Evolutionary conservation across 92 coral and sea anemone genomes (phyloP).

Genomic region (Heteractis magnifica): DNA sequence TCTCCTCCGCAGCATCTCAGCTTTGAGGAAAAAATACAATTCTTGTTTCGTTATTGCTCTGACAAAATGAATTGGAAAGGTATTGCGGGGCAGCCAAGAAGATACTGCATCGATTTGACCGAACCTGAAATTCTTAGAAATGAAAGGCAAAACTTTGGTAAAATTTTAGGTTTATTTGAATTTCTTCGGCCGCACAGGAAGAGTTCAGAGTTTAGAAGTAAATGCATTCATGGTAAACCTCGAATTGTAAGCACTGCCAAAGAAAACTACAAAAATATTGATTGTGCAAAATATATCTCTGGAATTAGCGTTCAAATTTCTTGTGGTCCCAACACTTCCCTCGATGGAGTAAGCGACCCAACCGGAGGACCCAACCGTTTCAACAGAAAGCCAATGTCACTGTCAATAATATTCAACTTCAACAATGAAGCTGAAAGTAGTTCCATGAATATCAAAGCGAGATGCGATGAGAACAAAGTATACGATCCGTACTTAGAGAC

Average conservation of each 20-base stretch:
- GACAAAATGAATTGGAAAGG: not conserved
- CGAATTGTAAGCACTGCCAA: not conserved
- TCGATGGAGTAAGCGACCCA: not conserved
- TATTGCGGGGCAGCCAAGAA: not conserved
- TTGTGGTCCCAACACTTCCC: slow-evolving; percentile 17
- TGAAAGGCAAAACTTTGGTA: not conserved
- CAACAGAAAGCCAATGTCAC: not conserved
- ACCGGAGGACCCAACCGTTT: not conserved
- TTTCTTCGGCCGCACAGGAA: not conserved
- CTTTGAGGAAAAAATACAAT: not conserved
- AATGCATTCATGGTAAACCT: not conserved
- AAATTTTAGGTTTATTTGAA: slow-evolving; percentile 1
- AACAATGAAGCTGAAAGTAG: not conserved
- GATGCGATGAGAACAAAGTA: not conserved
- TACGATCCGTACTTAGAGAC: slow-evolving; percentile 27
- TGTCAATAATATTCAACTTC: not conserved
- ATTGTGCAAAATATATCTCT: slow-evolving; percentile 18
- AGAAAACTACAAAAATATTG: not conserved
- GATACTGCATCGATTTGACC: slow-evolving; percentile 7
- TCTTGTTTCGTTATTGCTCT: slow-evolving; percentile 20
- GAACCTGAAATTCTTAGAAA: not conserved
- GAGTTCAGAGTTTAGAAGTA: not conserved
- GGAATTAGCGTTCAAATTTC: not conserved
- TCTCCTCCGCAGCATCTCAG: slow-evolving; percentile 24
- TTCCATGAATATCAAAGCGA: not conserved